Base-by-base conservation (phyloP, 2,113 vertebrate species). In the Emydura subglobosa region DNA sequence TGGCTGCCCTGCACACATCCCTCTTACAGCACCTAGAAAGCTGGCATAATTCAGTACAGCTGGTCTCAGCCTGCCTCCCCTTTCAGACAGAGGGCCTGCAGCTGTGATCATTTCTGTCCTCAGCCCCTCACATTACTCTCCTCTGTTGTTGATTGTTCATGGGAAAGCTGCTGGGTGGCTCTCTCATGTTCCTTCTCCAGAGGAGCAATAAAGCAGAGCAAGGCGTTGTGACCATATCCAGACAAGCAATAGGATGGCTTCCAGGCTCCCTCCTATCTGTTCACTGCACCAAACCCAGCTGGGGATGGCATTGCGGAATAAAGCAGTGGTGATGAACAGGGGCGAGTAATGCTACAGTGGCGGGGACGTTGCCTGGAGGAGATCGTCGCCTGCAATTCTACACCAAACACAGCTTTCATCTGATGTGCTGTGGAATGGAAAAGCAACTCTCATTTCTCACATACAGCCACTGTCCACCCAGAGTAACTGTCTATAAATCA, bases 391-490 rank as follows among this genome's bases (percentile, higher is more conserved):
- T 39, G n/a, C 61, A 51, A 44, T 44, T 12, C 47, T 31, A 42
- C 42, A 50, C 79, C 55, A 65, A 31, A 19, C 49, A 53, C n/a
- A 31, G 57, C 59, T 87, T 78, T 65, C 51, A 87, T 61, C 65
- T 34, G 68, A 65, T 16, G 44, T 31, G 25, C 89, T 79, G 39
- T 47, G 82, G 65, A 65, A 54, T 65, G 82, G 79, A 54, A 4
- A 4, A 54, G 29, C 51, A 57, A 0, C 47, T 57, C 50, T 82
- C 2, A 0, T 51, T 85, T 13, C n/a, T 57, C 5, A 68, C 17
- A 74, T 53, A 68, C 86, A 61, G 65, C n/a, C 53, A 1, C 2
- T 5, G 34, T 6, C 55, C 0, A 0, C 53, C 1, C 24, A 0
- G 16, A 34, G 57, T 29, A 65, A 55, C n/a, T 5, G 10, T 65